These are phyloP conservation scores for Coluber constrictor DNA, from an alignment of 2,797 vertebrate species.

Conservation along the genomic window DNA sequence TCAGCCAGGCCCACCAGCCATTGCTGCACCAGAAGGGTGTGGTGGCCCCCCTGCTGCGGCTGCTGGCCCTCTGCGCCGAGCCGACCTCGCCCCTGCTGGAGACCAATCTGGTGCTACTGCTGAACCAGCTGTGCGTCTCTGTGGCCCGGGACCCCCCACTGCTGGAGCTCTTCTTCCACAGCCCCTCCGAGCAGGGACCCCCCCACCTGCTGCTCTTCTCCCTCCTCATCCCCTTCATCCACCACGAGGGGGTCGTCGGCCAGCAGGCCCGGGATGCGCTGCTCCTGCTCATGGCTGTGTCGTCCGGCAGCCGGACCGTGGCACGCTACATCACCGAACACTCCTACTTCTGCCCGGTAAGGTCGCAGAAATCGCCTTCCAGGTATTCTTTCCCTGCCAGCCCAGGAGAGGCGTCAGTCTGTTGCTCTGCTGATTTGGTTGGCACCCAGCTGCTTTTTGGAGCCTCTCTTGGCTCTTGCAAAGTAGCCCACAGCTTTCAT, in stretches of 20 bases:
- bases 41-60: conserved; percentile 82
- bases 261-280: conserved; percentile 93
- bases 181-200: conserved; percentile 69
- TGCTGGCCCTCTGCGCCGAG: conserved; percentile 81
- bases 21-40: conserved; percentile 84
- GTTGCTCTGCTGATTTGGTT: too few relatives aligned
- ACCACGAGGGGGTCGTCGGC: conserved; percentile 89
- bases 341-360: conserved; percentile 97
- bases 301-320: conserved; percentile 81
- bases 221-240: conserved; percentile 92
- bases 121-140: conserved; percentile 91
- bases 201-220: conserved; percentile 92
- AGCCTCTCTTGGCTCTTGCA: not conserved
- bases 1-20: conserved; percentile 90
- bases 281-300: conserved; percentile 93
- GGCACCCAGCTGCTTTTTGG: not conserved
- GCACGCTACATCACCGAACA: conserved; percentile 88
- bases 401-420: not conserved
- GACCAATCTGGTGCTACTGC: conserved; percentile 89
- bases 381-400: not conserved
- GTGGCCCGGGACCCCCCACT: conserved; percentile 87
- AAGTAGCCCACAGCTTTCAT: not conserved
- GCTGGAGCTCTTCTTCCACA: conserved; percentile 88
- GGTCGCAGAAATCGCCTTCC: conserved; percentile 8
- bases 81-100: conserved; percentile 75